phyloP scores from a whole-genome alignment of 2,888 invertebrate genomes.

The Zeuzera pyrina region DNA sequence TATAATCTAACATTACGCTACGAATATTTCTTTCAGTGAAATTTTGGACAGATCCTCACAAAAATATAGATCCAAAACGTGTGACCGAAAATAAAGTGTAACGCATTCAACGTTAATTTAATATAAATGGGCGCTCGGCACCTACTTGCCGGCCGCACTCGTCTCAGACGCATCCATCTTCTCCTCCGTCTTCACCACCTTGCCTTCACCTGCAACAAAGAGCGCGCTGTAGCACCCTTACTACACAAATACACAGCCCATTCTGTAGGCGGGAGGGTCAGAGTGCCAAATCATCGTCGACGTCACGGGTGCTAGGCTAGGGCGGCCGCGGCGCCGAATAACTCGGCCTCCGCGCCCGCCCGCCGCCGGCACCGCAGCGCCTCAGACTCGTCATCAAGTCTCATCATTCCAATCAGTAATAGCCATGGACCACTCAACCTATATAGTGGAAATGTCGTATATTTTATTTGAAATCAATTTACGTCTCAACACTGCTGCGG shows the following conservation, averaged over 20 bases:
- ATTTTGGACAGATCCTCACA: neutral
- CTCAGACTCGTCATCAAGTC: constrained; percentile 1
- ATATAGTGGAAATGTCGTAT: no score
- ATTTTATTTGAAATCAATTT: no score
- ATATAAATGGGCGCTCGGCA: neutral
- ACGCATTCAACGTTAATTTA: no score
- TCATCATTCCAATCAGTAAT: neutral
- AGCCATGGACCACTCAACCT: no score
- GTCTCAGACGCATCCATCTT: constrained; percentile 55
- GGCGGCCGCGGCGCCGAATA: neutral
- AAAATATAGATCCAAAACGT: no score
- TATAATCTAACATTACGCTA: neutral
- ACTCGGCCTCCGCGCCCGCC: neutral
- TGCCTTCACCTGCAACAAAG: constrained; percentile 58
- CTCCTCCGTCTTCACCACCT: constrained; percentile 66
- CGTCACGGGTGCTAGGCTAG: neutral
- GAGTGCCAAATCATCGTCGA: constrained; percentile 1
- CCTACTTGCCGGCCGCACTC: constrained; percentile 40
- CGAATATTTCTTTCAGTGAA: neutral
- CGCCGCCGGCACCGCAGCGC: neutral
- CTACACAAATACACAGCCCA: no score
- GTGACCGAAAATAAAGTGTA: no score
- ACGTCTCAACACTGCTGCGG: no score
- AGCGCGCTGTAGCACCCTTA: no score
- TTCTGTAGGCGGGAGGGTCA: no score